Evolutionary conservation across 2,113 vertebrate genomes (phyloP), one percentile per base, ranked within the genome.

Genomic region (Tenebrosternarchus preto): DNA sequence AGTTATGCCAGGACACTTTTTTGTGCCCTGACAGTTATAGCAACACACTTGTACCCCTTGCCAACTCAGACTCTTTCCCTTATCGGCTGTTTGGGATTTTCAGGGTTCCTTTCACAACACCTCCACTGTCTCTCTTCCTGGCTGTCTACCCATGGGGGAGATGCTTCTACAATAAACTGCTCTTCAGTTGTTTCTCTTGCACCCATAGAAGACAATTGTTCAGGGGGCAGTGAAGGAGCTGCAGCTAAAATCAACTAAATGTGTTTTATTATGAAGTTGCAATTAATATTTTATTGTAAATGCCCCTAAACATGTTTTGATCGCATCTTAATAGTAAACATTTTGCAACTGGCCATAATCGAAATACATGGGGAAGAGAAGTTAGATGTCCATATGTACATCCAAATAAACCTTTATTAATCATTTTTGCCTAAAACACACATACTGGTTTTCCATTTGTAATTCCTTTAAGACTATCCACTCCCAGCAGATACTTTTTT

Each of bases 401-500:
- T 60, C 24, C 15, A 16, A 2, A 29, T 4, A 63, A 17, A 29
- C 11, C 16, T 17, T 15, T 19, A 63, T 27, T 29, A 29, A 11
- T 50, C 24, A 0, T 5, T 29, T 75, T 46, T 15, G 12, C 16
- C 4, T 24, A 29, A 20, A 0, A 5, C n/a, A 20, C 22, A 20
- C 1, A 0, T 4, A 33, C 50, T 67, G 24, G 20, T 67, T 77
- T 72, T 46, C 46, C 57, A 33, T 29, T 67, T 63, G 39, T 67
- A 59, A 57, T 56, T 39, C 29, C 39, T 78, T 31, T 78, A 33
- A 22, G 46, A 60, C 77, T 20, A 27, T 53, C 68, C 22, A 6
- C 57, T 29, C 31, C 46, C 29, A 24, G 67, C 39, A 39, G 24
- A 33, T 33, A 6, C 70, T 80, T 60, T 80, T n/a, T 61, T 73